Base-by-base conservation (phyloP, 2,797 vertebrate genomes). In the Sciurus carolinensis region DNA sequence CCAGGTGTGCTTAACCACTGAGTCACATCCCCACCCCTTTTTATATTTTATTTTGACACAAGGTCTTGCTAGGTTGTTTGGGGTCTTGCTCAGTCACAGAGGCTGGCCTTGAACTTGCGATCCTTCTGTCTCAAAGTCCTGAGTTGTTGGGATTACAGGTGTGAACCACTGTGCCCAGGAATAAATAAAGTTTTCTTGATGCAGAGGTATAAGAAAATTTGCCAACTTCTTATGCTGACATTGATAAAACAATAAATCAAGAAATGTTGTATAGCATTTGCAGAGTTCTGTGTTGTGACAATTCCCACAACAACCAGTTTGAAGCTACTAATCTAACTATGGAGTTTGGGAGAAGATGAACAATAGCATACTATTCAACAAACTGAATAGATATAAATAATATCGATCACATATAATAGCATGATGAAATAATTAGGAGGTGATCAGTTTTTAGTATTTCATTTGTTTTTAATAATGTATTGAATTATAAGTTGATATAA, bases 231-330 rank as follows among this genome's bases (percentile, higher is more conserved):
- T 24, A 39, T 50, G 11, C 67, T 80, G 64, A 80, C 14, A 57
- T 67, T 11, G 79, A 28, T n/a, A 67, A 87, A 83, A 83, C 18
- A 80, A 66, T 84, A 92, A 88, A 75, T 80, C 59, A 67, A 72
- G 24, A 4, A 9, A 67, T 71, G 1, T 47, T 69, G 8, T 18
- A 12, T 84, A 89, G 26, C 22, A 89, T n/a, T 76, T 85, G 4
- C 17, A 36, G 20, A 52, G 36, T 66, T 50, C 42, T 12, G 13
- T 83, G 9, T 17, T 66, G 30, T 82, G 13, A 73, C 26, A 24
- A 87, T 17, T 26, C 1, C n/a, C 39, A 36, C 9, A 15, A 20
- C 14, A 20, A 67, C 3, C 28, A 91, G 50, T 80, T 80, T 87
- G 14, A 86, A 92, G 44, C 42, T 80, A 69, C 30, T 62, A 54